Evolutionary conservation across 2,797 vertebrate genomes (phyloP).

Genomic region (Schizopygopsis pylzovi): DNA sequence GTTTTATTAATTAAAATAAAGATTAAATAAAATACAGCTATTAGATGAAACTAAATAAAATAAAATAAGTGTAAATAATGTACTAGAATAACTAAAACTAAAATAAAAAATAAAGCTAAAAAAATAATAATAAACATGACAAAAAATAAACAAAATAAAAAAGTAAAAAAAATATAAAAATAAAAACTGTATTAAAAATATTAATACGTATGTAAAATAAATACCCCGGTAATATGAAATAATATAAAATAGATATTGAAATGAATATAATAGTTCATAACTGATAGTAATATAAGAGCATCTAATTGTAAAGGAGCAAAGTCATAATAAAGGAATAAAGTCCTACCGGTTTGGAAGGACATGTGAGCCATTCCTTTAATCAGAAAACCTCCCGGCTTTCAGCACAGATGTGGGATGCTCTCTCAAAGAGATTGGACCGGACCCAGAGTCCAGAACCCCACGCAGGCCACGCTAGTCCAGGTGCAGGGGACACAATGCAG

Average conservation of each 20-base stretch:
- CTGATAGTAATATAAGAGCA: background rate
- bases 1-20: too few species aligned
- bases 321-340: background rate
- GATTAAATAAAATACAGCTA: too few species aligned
- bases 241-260: background rate
- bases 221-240: background rate
- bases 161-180: too few species aligned
- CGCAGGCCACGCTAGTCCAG: constrained; percentile 37
- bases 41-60: too few species aligned
- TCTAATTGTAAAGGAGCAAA: background rate
- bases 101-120: too few species aligned
- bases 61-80: too few species aligned
- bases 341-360: background rate
- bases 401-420: constrained; percentile 20
- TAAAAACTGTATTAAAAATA: too few species aligned
- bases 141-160: too few species aligned
- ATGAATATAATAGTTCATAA: background rate
- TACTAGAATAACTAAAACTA: too few species aligned
- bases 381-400: constrained; percentile 7
- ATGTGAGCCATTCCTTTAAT: background rate
- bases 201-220: too few species aligned
- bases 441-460: constrained; percentile 29
- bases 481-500: constrained; percentile 58
- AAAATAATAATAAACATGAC: too few species aligned
- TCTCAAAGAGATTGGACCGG: constrained; percentile 22